A percentile compares a stretch with the other conserved stretches of the same genome.
These are phyloP conservation scores for Burhinus oedicnemus DNA, from an alignment of 2,113 vertebrate species.

Conservation along the genomic window DNA sequence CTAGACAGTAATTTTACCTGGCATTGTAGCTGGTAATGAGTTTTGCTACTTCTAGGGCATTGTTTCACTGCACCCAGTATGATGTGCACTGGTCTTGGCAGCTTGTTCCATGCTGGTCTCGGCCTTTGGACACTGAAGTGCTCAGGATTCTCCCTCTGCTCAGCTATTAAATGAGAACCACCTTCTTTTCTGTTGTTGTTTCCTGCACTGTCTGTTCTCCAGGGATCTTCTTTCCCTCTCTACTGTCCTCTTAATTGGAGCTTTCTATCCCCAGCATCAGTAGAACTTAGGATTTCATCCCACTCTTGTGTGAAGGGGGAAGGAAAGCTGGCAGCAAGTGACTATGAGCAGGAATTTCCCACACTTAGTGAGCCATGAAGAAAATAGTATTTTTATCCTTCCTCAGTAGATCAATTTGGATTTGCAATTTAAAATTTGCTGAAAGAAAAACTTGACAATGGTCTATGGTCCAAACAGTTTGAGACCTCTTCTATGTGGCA, in stretches of 20 bases:
- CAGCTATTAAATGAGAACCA: not conserved
- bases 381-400: not conserved
- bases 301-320: not conserved
- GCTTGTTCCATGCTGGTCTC: not conserved
- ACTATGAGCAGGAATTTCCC: not conserved
- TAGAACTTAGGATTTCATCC: not conserved
- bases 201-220: not conserved
- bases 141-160: not conserved
- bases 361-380: not conserved
- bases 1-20: not conserved
- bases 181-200: not conserved
- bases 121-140: not conserved
- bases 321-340: not conserved
- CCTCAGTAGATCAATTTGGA: not conserved
- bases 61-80: not conserved
- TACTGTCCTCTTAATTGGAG: not conserved
- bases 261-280: not conserved
- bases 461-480: not conserved
- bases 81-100: not conserved
- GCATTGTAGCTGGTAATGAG: not conserved
- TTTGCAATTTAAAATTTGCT: not conserved
- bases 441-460: not conserved
- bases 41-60: not conserved
- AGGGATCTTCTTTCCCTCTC: not conserved
- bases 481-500: not conserved